These are phyloP conservation scores for Troilus luridus DNA, from an alignment of 2,888 invertebrate species.

Conservation along the genomic window DNA sequence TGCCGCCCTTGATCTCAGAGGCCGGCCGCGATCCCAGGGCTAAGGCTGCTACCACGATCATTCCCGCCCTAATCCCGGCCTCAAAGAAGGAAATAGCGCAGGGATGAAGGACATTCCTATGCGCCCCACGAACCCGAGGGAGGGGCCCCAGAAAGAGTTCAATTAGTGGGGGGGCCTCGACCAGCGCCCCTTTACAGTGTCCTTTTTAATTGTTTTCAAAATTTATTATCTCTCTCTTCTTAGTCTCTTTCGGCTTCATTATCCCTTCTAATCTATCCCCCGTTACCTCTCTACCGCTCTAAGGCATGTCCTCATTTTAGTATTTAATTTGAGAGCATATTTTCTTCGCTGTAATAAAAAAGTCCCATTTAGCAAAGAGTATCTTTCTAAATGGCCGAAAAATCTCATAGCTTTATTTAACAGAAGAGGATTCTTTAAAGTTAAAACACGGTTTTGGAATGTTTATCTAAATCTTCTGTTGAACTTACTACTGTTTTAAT, in stretches of 20 bases:
- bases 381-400: not conserved
- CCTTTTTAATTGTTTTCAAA: slow-evolving; percentile 23
- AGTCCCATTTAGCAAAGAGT: not conserved
- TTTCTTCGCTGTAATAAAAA: not conserved
- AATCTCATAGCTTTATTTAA: not conserved
- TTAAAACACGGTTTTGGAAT: not conserved
- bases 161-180: not conserved
- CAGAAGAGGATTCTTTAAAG: not conserved
- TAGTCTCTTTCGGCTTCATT: not conserved
- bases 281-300: not conserved
- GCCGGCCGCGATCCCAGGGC: not conserved
- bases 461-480: not conserved
- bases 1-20: not conserved
- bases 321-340: not conserved
- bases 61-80: not conserved
- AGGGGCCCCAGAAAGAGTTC: not conserved
- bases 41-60: not conserved
- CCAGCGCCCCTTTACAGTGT: not conserved
- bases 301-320: not conserved
- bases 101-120: slow-evolving; percentile 2
- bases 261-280: slow-evolving; percentile 1
- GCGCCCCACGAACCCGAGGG: not conserved
- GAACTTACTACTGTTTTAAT: not conserved
- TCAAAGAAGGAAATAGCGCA: not conserved
- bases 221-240: not conserved